Percentiles rank a stretch among this genome's conserved stretches.
Conservation (phyloP, 2,888 invertebrate species). For the Pterostichus niger region DNA sequence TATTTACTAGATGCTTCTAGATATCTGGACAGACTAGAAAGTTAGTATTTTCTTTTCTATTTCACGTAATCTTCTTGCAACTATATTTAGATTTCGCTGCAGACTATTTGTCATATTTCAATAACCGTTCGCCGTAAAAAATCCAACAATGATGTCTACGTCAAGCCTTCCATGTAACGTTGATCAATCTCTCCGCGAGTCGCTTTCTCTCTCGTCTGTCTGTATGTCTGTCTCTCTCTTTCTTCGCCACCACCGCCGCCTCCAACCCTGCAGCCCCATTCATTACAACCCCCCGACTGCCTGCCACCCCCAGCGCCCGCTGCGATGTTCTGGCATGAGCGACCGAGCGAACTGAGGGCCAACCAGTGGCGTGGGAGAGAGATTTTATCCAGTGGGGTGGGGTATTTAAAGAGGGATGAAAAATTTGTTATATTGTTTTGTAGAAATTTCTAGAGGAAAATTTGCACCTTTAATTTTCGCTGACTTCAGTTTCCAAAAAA, state of each 20-base stretch:
- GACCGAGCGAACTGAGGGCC: constrained; percentile 3
- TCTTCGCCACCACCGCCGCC: constrained; percentile 23
- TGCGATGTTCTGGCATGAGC: constrained; percentile 37
- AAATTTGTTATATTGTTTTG: too few species aligned
- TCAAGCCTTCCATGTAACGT: constrained; percentile 57
- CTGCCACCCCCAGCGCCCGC: neutral
- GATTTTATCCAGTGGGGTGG: neutral
- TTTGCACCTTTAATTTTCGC: too few species aligned
- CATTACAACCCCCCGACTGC: constrained; percentile 19
- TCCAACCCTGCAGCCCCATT: constrained; percentile 25
- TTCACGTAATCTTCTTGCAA: too few species aligned
- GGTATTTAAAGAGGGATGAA: neutral
- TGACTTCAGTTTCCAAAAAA: too few species aligned
- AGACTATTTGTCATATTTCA: constrained; percentile 54
- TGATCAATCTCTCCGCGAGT: constrained; percentile 53
- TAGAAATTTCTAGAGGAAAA: too few species aligned
- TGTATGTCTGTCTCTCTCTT: constrained; percentile 31
- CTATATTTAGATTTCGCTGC: neutral
- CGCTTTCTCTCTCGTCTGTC: constrained; percentile 33
- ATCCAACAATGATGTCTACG: constrained; percentile 48
- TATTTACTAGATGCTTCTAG: too few species aligned
- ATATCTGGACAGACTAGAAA: too few species aligned
- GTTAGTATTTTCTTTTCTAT: too few species aligned
- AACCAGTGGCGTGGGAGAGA: neutral
- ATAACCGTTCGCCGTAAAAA: constrained; percentile 30